phyloP scores from a whole-genome alignment of 2,113 vertebrate genomes.

The Pipra filicauda region DNA sequence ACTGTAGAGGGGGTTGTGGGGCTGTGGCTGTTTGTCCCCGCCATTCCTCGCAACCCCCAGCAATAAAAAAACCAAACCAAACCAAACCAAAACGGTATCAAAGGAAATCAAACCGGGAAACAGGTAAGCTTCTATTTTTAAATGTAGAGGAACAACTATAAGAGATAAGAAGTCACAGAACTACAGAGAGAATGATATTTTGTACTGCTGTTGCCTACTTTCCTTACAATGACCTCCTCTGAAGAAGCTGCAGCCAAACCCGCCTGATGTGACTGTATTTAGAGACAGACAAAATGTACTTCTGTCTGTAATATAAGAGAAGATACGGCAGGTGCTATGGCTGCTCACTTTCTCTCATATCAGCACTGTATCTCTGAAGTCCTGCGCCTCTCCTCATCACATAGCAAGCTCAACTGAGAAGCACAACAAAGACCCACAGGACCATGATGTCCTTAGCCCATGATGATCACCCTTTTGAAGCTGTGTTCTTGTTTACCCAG shows the following conservation, averaged over 20 bases:
- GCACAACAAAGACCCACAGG: background rate
- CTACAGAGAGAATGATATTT: background rate
- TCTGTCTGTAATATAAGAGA: background rate
- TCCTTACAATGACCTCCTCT: background rate
- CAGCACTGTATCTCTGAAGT: background rate
- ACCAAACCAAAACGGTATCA: background rate
- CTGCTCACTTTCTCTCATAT: background rate
- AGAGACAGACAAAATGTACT: background rate
- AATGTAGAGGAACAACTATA: background rate
- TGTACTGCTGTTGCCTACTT: background rate
- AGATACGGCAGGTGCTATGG: background rate
- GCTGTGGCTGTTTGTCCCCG: background rate
- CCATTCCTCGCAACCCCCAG: background rate
- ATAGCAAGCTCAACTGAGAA: background rate
- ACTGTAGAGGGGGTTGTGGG: background rate
- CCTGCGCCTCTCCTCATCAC: background rate
- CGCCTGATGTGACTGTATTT: background rate
- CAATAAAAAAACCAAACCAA: background rate
- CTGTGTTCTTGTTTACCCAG: background rate
- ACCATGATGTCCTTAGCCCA: background rate
- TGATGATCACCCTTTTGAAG: background rate
- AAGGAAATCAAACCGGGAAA: background rate
- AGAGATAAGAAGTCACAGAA: background rate
- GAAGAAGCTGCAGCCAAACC: background rate
- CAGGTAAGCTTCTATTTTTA: background rate